These are phyloP conservation scores for Phasianus colchicus DNA, from an alignment of 2,113 vertebrate species.

Conservation along the genomic window DNA sequence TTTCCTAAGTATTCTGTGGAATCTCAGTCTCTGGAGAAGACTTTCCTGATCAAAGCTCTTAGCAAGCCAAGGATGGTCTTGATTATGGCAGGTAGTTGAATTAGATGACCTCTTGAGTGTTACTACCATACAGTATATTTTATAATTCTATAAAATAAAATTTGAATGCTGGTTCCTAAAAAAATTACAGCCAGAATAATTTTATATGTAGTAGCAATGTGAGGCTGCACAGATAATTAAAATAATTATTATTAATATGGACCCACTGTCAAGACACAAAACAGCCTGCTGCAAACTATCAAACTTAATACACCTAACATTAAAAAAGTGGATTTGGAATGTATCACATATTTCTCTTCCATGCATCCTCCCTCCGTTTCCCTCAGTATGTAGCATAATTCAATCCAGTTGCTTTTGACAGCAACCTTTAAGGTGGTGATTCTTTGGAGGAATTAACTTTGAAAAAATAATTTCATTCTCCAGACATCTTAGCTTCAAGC, in stretches of 20 bases:
- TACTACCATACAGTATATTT: neutral
- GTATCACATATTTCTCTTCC: constrained; percentile 4
- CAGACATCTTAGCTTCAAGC: constrained; percentile 50
- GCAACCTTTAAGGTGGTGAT: constrained; percentile 57
- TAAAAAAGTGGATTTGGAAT: neutral
- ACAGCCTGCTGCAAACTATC: constrained; percentile 2
- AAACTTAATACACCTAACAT: neutral
- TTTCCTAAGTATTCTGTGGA: neutral
- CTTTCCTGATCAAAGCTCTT: neutral
- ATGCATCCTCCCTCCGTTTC: neutral
- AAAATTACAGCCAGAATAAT: neutral
- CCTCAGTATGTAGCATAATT: constrained; percentile 53
- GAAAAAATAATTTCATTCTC: constrained; percentile 72
- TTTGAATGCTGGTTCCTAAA: neutral
- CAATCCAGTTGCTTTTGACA: constrained; percentile 64
- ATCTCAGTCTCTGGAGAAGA: neutral
- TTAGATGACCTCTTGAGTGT: neutral
- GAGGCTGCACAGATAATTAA: neutral
- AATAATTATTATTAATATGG: neutral
- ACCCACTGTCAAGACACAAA: neutral
- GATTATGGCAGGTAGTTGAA: neutral
- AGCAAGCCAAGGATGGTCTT: neutral
- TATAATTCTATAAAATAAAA: neutral
- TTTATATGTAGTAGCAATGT: neutral
- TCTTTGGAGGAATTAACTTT: constrained; percentile 71